These are phyloP conservation scores for Labroides dimidiatus DNA, from an alignment of 2,797 vertebrate species.

Conservation along the genomic window DNA sequence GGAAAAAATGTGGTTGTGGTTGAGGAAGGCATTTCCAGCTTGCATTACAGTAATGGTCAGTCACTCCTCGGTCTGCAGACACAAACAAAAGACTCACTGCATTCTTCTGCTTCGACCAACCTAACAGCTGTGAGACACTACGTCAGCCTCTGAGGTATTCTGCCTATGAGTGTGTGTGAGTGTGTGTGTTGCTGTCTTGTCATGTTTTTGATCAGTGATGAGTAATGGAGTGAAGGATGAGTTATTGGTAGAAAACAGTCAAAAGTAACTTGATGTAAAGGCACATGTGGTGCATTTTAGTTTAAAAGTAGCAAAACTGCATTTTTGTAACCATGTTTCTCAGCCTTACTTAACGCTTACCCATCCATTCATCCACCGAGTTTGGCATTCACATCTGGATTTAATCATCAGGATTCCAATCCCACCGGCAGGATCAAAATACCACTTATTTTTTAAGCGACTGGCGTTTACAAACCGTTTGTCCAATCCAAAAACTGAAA, in stretches of 20 bases:
- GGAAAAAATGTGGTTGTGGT: conserved; percentile 72
- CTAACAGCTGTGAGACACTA: conserved; percentile 80
- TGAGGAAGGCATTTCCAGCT: conserved; percentile 74
- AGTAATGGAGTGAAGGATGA: conserved; percentile 19
- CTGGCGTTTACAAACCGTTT: no score
- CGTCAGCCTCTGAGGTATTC: conserved; percentile 74
- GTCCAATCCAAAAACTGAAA: no score
- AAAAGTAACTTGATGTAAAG: conserved; percentile 10
- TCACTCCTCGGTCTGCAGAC: conserved; percentile 29
- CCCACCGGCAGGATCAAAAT: no score
- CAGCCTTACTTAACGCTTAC: background rate
- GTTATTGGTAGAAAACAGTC: conserved; percentile 15
- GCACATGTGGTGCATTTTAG: background rate
- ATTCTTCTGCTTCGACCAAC: conserved; percentile 69
- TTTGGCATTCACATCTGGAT: conserved; percentile 7
- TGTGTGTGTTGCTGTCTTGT: conserved; percentile 39
- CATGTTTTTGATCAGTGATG: conserved; percentile 34
- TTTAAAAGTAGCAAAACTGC: background rate
- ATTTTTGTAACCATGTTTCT: background rate
- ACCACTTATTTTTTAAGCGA: no score
- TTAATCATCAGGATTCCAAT: no score
- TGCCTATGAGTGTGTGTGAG: conserved; percentile 41
- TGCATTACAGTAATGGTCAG: conserved; percentile 64
- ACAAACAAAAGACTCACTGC: conserved; percentile 39
- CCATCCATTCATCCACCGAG: background rate